Percentiles rank a stretch among this genome's conserved stretches.
These are phyloP conservation scores for Spea bombifrons DNA, from an alignment of 2,113 vertebrate species.

Conservation along the genomic window DNA sequence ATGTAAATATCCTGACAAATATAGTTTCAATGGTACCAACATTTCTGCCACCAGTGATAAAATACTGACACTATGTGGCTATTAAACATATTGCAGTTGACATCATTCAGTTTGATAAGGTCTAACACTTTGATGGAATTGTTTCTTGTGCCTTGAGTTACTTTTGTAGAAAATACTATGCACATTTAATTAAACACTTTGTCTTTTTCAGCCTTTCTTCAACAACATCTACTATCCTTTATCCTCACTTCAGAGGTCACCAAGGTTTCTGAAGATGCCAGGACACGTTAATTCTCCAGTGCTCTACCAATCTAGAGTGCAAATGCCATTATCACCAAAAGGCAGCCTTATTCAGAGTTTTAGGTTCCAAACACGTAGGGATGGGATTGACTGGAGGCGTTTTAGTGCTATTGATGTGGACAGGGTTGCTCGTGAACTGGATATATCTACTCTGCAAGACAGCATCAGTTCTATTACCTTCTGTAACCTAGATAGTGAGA, in stretches of 20 bases:
- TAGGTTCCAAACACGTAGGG: constrained; percentile 61
- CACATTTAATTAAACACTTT: not conserved
- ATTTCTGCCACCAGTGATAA: no score
- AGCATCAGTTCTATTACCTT: constrained; percentile 63
- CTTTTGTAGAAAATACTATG: no score
- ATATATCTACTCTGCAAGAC: constrained; percentile 67
- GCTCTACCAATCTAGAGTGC: constrained; percentile 12
- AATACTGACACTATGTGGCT: no score
- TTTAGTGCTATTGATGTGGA: constrained; percentile 68
- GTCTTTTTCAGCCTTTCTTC: constrained; percentile 50
- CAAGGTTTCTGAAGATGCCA: constrained; percentile 1
- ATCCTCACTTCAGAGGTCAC: constrained; percentile 17
- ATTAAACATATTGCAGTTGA: no score
- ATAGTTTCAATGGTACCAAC: no score
- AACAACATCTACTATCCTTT: constrained; percentile 37
- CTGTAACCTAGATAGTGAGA: constrained; percentile 64
- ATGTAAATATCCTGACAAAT: no score
- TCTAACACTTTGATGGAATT: no score
- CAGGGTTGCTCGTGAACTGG: constrained; percentile 64
- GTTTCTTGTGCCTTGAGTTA: no score
- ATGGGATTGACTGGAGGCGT: constrained; percentile 66
- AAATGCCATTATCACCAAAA: not conserved
- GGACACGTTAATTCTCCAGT: constrained; percentile 12
- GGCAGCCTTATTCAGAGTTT: constrained; percentile 51
- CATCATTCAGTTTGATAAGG: no score